Percentiles rank a stretch among this genome's conserved stretches.
These are phyloP conservation scores for Mus musculus DNA, from an alignment of 2,113 vertebrate genomes.

Conservation along the genomic window DNA sequence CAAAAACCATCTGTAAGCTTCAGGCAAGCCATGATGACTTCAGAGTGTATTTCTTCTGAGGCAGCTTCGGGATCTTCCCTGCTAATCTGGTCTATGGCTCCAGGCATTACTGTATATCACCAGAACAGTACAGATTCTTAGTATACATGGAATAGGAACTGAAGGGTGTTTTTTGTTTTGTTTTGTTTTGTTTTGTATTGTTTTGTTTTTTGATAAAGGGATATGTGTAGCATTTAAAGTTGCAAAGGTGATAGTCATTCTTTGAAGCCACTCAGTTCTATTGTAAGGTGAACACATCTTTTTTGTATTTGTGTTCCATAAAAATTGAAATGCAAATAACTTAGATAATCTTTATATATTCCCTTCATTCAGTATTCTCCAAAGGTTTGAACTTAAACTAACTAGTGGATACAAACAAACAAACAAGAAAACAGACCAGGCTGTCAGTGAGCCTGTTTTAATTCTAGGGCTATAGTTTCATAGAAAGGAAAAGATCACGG, in stretches of 20 bases:
- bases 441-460: neutral
- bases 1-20: neutral
- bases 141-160: neutral
- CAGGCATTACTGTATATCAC: too few relatives aligned
- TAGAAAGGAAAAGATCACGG: neutral
- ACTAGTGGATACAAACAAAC: neutral
- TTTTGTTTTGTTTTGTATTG: too few relatives aligned
- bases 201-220: neutral
- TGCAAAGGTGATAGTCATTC: neutral
- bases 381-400: neutral
- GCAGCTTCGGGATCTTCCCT: neutral
- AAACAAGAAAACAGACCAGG: neutral
- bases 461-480: neutral
- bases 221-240: neutral
- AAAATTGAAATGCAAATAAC: slow-evolving; percentile 36
- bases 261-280: neutral
- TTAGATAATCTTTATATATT: neutral
- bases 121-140: neutral
- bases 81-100: neutral
- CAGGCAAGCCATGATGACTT: neutral
- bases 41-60: neutral
- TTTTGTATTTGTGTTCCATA: neutral
- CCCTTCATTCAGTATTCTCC: neutral
- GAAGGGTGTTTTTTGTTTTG: neutral
- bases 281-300: neutral